A percentile compares a stretch with the other conserved stretches of the same genome.
phyloP scores from a whole-genome alignment of 2,113 vertebrate genomes.

The Alethe castanea region DNA sequence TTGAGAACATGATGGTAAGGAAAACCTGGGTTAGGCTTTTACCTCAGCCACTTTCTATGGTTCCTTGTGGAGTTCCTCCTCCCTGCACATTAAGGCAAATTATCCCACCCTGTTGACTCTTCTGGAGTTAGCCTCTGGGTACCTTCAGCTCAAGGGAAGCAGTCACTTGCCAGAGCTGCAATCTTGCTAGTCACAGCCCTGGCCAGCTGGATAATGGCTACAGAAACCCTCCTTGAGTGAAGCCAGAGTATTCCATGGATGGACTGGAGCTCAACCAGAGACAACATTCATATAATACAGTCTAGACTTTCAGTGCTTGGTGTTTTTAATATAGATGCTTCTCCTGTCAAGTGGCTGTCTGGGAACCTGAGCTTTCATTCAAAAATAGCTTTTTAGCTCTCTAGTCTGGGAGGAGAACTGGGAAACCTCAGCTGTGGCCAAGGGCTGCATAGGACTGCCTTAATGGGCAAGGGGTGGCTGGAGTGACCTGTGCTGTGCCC shows the following conservation, averaged over 20 bases:
- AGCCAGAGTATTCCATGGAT: not conserved
- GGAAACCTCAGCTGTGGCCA: not conserved
- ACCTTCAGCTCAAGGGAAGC: not conserved
- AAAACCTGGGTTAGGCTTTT: not conserved
- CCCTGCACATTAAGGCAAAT: not conserved
- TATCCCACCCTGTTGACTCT: not conserved
- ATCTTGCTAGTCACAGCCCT: not conserved
- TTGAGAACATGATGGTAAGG: not conserved
- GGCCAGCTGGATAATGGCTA: not conserved
- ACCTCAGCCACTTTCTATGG: not conserved
- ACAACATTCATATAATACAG: not conserved
- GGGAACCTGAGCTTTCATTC: constrained; percentile 14
- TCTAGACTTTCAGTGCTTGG: not conserved
- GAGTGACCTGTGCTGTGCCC: not conserved
- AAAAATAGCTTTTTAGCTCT: not conserved
- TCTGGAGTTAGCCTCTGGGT: not conserved
- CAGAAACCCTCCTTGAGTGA: not conserved
- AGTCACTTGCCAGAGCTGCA: not conserved
- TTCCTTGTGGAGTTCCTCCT: not conserved
- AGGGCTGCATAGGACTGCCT: not conserved
- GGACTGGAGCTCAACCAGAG: not conserved
- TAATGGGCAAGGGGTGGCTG: not conserved
- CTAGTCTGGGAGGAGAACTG: not conserved
- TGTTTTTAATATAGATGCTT: constrained; percentile 9
- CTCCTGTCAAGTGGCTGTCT: constrained; percentile 4